Evolutionary conservation across 2,888 invertebrate genomes (phyloP).

Genomic region (Merodon equestris): DNA sequence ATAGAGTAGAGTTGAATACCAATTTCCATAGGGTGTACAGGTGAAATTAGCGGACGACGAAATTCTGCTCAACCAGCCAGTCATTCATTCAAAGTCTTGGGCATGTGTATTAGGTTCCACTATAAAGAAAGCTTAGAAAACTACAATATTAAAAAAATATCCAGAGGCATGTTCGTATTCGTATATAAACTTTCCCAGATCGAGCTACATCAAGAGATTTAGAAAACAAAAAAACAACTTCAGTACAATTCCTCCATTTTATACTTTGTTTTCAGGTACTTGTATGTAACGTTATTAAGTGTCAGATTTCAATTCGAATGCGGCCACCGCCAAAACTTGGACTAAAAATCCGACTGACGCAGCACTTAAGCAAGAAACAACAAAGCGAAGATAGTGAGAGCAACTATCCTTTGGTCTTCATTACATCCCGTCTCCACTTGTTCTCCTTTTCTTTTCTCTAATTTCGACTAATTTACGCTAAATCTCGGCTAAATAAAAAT

Average conservation of each 20-base stretch:
- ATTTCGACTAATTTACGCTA: slow-evolving; percentile 23
- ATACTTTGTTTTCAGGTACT: slow-evolving; percentile 61
- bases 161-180: too few relatives aligned
- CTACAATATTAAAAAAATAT: too few relatives aligned
- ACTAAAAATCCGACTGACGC: slow-evolving; percentile 17
- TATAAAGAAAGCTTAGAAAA: too few relatives aligned
- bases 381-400: slow-evolving; percentile 19
- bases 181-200: too few relatives aligned
- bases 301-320: slow-evolving; percentile 61
- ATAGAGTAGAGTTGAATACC: too few relatives aligned
- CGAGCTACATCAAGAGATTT: too few relatives aligned
- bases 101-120: too few relatives aligned
- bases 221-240: background rate
- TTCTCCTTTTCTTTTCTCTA: slow-evolving; percentile 14
- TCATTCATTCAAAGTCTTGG: too few relatives aligned
- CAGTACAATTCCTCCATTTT: slow-evolving; percentile 42
- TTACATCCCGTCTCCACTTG: too few relatives aligned
- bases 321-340: slow-evolving; percentile 37
- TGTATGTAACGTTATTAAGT: slow-evolving; percentile 64
- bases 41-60: too few relatives aligned
- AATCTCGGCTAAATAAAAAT: slow-evolving; percentile 21
- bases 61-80: too few relatives aligned
- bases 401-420: slow-evolving; percentile 27
- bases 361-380: slow-evolving; percentile 15
- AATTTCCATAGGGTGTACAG: too few relatives aligned